Percentiles rank a stretch among this genome's conserved stretches.
Evolutionary conservation across 2,797 vertebrate genomes (phyloP).

Genomic region (Enteromius viviparus): DNA sequence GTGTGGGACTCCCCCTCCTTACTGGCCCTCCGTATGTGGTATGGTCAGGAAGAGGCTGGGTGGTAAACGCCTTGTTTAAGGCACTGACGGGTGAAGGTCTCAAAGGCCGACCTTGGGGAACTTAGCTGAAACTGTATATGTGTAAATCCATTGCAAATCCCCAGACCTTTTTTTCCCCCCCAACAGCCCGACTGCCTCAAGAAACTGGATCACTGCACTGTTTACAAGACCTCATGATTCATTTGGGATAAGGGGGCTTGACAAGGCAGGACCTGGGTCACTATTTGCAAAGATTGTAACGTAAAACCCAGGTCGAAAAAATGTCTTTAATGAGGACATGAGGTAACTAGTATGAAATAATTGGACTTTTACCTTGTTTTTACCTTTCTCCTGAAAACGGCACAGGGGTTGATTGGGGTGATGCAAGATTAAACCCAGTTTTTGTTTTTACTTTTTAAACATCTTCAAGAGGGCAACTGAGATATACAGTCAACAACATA

Average conservation of each 20-base stretch:
- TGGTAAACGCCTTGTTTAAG: conserved; percentile 78
- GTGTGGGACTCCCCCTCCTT: conserved; percentile 60
- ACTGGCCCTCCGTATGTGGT: conserved; percentile 50
- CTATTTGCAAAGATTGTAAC: conserved; percentile 83
- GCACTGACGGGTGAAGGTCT: conserved; percentile 77
- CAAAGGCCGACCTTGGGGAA: conserved; percentile 84
- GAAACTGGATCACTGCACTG: conserved; percentile 91
- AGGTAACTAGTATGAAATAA: conserved; percentile 82
- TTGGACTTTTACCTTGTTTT: conserved; percentile 71
- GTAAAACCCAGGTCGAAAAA: conserved; percentile 65
- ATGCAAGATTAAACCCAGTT: background rate
- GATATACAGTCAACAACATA: background rate
- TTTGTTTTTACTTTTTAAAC: background rate
- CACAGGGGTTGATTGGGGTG: background rate
- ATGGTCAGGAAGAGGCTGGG: conserved; percentile 70
- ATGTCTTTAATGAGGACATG: conserved; percentile 77
- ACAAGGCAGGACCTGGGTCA: conserved; percentile 72
- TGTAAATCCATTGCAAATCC: conserved; percentile 96
- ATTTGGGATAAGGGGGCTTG: conserved; percentile 87
- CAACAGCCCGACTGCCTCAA: conserved; percentile 79
- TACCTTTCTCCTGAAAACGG: conserved; percentile 43
- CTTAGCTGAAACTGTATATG: conserved; percentile 92
- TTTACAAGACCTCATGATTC: conserved; percentile 89
- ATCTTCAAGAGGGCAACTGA: background rate
- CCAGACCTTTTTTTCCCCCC: conserved; percentile 65